Base-by-base conservation (phyloP, 2,888 invertebrate species). In the Acanthococcus lagerstroemiae region DNA sequence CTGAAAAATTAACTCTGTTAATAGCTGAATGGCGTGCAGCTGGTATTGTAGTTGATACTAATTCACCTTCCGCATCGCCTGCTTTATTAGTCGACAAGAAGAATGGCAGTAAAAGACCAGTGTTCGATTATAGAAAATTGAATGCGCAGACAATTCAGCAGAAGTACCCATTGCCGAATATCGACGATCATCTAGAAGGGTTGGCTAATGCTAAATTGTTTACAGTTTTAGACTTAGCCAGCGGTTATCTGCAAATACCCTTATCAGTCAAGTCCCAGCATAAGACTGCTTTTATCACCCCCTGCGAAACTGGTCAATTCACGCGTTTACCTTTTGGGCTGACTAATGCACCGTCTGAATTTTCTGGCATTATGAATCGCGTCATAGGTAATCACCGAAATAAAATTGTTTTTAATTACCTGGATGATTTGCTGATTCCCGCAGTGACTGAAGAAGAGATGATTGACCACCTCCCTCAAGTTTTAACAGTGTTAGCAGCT, bases 361-460 rank as follows among this genome's bases (percentile, higher is more conserved):
- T 68, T 30, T 69, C 70, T 26, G 68, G 67, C 26, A 61, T 71
- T 27, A 69, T 71, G 57, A 17, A 70, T 65, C 15, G 17, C 7
- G 17, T 17, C 7, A 6, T 48, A n/a, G 48, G 7, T 6, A 7
- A 48, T n/a, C 17, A 15, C 6, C 7, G 48, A 9, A 48, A 48
- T 17, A 9, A 17, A 17, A 48, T 48, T 17, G 7, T n/a, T n/a
- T n/a, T n/a, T n/a, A n/a, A n/a, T n/a, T n/a, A n/a, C n/a, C n/a
- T n/a, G n/a, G n/a, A n/a, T 48, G 12, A n/a, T 37, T 15, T 37
- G 17, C 12, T 2, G 30, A 17, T n/a, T 4, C 22, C 7, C 7
- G 37, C 37, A 15, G 37, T 9, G 37, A 37, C 37, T 37, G 37
- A 37, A 37, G 37, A 37, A 37, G n/a, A 54, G 12, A 44, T 65